phyloP scores from a whole-genome alignment of 2,888 invertebrate species.

The Mesorhabditis spiculigera region DNA sequence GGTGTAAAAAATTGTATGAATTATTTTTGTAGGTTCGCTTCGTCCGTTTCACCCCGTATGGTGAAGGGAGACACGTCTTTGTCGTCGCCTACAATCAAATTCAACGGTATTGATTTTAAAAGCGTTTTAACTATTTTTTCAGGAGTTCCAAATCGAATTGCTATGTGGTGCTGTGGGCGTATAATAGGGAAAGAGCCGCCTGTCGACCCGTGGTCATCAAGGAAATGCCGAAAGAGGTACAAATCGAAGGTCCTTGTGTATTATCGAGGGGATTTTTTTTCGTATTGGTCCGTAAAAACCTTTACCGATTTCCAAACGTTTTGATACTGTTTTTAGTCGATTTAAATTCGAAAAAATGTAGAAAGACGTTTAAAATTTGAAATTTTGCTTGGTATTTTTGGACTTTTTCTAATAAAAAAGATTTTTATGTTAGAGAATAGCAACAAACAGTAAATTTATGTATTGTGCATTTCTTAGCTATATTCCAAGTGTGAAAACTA shows the following conservation, averaged over 20 bases:
- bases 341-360: no score
- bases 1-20: not conserved
- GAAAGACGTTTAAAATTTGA: no score
- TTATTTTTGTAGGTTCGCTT: constrained; percentile 38
- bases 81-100: constrained; percentile 46
- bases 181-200: constrained; percentile 26
- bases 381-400: no score
- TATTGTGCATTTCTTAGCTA: no score
- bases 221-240: constrained; percentile 24
- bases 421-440: no score
- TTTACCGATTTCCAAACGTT: no score
- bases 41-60: constrained; percentile 36
- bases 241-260: not conserved
- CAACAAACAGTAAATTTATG: no score
- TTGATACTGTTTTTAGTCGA: no score
- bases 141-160: constrained; percentile 34
- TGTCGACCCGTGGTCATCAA: constrained; percentile 23
- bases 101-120: constrained; percentile 12
- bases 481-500: no score
- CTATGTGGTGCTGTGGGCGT: constrained; percentile 40
- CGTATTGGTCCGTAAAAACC: no score
- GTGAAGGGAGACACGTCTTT: constrained; percentile 32
- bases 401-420: not conserved
- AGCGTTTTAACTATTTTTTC: not conserved
- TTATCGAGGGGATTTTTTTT: not conserved